phyloP scores from a whole-genome alignment of 2,888 invertebrate genomes.

The Sinentomon sp. region DNA sequence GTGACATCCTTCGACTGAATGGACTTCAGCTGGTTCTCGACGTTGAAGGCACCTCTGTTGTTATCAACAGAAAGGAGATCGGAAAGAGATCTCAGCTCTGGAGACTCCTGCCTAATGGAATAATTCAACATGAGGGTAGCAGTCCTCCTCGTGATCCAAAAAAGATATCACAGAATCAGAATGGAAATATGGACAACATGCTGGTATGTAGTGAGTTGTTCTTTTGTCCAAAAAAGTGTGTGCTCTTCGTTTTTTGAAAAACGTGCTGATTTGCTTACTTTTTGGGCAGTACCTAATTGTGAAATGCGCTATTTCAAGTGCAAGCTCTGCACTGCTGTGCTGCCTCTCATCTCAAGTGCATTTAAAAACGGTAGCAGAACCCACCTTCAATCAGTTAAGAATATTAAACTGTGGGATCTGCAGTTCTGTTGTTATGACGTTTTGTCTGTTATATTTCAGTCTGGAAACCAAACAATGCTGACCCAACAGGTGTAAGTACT shows the following conservation, averaged over 20 bases:
- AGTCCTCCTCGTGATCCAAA: slow-evolving; percentile 23
- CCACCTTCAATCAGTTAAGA: no score
- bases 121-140: slow-evolving; percentile 76
- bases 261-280: no score
- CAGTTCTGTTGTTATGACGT: no score
- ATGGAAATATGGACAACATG: slow-evolving; percentile 12
- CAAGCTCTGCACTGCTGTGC: no score
- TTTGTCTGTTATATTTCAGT: no score
- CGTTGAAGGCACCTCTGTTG: slow-evolving; percentile 32
- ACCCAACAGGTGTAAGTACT: no score
- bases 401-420: no score
- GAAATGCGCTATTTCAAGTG: no score
- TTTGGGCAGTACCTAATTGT: no score
- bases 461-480: no score
- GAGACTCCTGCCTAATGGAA: slow-evolving; percentile 68
- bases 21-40: slow-evolving; percentile 40
- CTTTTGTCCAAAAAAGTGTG: slow-evolving; percentile 48
- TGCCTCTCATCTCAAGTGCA: no score
- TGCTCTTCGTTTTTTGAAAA: slow-evolving; percentile 47
- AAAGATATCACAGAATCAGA: slow-evolving; percentile 9
- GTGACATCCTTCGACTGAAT: slow-evolving; percentile 10
- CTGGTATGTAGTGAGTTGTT: slow-evolving; percentile 59
- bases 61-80: slow-evolving; percentile 39
- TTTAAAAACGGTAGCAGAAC: no score
- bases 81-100: slow-evolving; percentile 62